A percentile compares a stretch with the other conserved stretches of the same genome.
These are phyloP conservation scores for Schizaphis graminum DNA, from an alignment of 2,888 invertebrate genomes.

Conservation along the genomic window DNA sequence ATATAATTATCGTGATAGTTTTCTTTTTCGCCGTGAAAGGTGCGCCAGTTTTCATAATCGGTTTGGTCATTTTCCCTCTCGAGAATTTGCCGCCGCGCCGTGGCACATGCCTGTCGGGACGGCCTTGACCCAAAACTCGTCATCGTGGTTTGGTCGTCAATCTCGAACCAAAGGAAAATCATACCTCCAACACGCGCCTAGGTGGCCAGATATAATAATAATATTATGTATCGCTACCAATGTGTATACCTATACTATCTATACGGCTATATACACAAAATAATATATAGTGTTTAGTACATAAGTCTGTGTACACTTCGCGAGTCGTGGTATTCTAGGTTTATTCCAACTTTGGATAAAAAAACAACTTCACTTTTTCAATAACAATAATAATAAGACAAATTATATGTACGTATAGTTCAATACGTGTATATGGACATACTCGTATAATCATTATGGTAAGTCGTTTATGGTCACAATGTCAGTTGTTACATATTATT, in stretches of 20 bases:
- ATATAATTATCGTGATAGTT: slow-evolving; percentile 3
- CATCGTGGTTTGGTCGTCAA: neutral
- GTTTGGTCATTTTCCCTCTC: slow-evolving; percentile 5
- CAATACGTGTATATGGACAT: neutral
- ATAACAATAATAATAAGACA: neutral
- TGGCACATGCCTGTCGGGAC: neutral
- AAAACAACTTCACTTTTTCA: neutral
- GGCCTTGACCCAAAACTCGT: slow-evolving; percentile 26
- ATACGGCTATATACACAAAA: neutral
- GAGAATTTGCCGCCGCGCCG: neutral
- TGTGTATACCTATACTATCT: neutral
- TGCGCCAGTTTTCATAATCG: slow-evolving; percentile 8
- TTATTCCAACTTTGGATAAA: neutral
- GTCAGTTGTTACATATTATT: neutral
- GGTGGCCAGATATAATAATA: neutral
- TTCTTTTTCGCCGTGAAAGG: slow-evolving; percentile 13
- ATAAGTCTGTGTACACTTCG: neutral
- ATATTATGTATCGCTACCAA: neutral
- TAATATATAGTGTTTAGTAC: neutral
- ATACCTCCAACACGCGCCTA: neutral
- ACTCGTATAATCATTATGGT: neutral
- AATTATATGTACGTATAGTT: neutral
- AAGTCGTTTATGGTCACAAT: neutral
- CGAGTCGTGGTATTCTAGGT: neutral
- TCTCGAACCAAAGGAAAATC: neutral